These are phyloP conservation scores for Caenorhabditis drosophilae DNA, from an alignment of 2,888 invertebrate species.

Conservation along the genomic window DNA sequence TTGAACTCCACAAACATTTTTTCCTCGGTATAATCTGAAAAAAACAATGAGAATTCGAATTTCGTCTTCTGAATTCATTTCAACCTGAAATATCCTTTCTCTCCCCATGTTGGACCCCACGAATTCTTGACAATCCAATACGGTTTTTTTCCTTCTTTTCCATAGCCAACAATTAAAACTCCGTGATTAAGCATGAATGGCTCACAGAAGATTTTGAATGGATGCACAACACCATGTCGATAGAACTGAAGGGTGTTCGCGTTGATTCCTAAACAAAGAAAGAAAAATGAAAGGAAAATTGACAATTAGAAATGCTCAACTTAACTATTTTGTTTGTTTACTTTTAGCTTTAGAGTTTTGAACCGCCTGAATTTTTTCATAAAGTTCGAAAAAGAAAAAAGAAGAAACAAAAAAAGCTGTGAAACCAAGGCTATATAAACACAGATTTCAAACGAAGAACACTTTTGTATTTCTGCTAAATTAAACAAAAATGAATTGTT, in stretches of 20 bases:
- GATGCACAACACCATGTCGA: conserved; percentile 68
- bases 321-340: no score
- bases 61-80: background rate
- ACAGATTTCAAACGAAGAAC: no score
- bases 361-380: no score
- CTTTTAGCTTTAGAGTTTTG: no score
- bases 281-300: background rate
- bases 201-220: conserved; percentile 61
- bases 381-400: no score
- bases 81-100: conserved; percentile 65
- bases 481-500: no score
- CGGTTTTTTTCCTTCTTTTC: conserved; percentile 60
- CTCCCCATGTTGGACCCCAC: conserved; percentile 67
- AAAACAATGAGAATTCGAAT: background rate
- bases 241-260: conserved; percentile 69
- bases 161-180: conserved; percentile 68
- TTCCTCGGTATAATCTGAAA: conserved; percentile 83
- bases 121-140: conserved; percentile 69
- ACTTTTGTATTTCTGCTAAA: no score
- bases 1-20: conserved; percentile 91
- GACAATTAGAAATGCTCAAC: no score
- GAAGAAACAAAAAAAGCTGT: no score
- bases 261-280: conserved; percentile 60
- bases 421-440: no score
- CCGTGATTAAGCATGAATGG: conserved; percentile 65